A percentile compares a stretch with the other conserved stretches of the same genome.
These are phyloP conservation scores for Tympanuchus pallidicinctus DNA, from an alignment of 2,113 vertebrate species.

Conservation along the genomic window DNA sequence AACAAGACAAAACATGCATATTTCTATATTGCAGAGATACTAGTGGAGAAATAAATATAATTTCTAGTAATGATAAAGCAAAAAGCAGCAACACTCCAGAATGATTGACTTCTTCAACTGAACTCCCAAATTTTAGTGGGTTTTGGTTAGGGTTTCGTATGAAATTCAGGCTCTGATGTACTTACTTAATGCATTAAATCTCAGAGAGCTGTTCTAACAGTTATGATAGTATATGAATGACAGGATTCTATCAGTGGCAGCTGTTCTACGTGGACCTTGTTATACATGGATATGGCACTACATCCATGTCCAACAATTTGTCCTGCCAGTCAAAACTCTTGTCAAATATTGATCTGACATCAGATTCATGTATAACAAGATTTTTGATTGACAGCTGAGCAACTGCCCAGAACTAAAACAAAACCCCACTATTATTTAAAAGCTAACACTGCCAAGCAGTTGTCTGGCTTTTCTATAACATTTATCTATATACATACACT, in stretches of 20 bases:
- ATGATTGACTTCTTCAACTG: not conserved
- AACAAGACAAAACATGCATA: not conserved
- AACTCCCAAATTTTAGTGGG: not conserved
- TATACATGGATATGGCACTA: slow-evolving; percentile 47
- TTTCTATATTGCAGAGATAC: not conserved
- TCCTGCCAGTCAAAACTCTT: slow-evolving; percentile 67
- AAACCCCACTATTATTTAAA: slow-evolving; percentile 64
- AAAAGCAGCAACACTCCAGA: not conserved
- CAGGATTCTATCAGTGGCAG: slow-evolving; percentile 26
- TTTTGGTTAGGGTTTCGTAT: slow-evolving; percentile 5
- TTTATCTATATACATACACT: not conserved
- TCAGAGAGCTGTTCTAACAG: not conserved
- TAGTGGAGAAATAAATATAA: not conserved
- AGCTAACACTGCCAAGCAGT: slow-evolving; percentile 13
- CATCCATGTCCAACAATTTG: slow-evolving; percentile 57
- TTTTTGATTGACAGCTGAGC: slow-evolving; percentile 71
- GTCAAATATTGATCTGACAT: slow-evolving; percentile 56
- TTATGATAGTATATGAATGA: slow-evolving; percentile 45
- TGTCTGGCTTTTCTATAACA: slow-evolving; percentile 49
- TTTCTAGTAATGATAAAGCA: not conserved
- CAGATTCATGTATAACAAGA: slow-evolving; percentile 62
- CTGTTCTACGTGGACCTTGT: slow-evolving; percentile 24
- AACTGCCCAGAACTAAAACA: slow-evolving; percentile 58
- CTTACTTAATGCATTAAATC: not conserved
- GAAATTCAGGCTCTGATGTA: not conserved